These are phyloP conservation scores for Nycteola revayana DNA, from an alignment of 2,888 invertebrate species.

Conservation along the genomic window DNA sequence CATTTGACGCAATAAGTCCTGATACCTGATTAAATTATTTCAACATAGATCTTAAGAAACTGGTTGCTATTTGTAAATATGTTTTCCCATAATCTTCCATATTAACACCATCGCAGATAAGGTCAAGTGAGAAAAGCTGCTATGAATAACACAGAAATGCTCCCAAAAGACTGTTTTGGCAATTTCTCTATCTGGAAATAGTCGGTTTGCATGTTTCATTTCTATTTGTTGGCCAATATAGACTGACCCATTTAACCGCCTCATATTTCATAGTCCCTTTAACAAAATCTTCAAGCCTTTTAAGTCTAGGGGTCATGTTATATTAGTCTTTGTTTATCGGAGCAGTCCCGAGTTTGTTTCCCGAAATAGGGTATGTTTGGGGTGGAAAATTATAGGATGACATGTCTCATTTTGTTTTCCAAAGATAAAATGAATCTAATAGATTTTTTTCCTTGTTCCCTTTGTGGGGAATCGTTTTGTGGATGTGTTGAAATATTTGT, in stretches of 20 bases:
- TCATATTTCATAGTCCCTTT: not conserved
- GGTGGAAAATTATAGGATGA: slow-evolving; percentile 31
- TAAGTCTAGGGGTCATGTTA: slow-evolving; percentile 10
- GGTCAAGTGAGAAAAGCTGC: slow-evolving; percentile 11
- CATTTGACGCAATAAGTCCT: no score
- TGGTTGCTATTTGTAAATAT: not conserved
- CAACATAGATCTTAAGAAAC: no score
- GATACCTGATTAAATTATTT: no score
- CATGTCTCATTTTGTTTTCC: slow-evolving; percentile 28
- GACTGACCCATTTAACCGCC: slow-evolving; percentile 5
- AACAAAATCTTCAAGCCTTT: slow-evolving; percentile 1
- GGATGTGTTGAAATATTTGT: slow-evolving; percentile 7
- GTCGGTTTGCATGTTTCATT: slow-evolving; percentile 18
- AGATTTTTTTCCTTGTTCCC: slow-evolving; percentile 9
- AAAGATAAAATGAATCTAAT: slow-evolving; percentile 26
- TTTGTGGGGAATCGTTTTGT: slow-evolving; percentile 20
- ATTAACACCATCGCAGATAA: slow-evolving; percentile 3
- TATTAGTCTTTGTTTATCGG: slow-evolving; percentile 20
- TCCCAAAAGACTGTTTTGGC: slow-evolving; percentile 24
- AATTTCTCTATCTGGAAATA: slow-evolving; percentile 19
- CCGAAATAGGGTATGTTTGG: slow-evolving; percentile 25
- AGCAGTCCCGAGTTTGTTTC: slow-evolving; percentile 20
- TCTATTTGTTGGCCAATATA: slow-evolving; percentile 6
- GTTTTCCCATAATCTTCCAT: slow-evolving; percentile 1
- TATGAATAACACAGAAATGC: slow-evolving; percentile 10